A percentile compares a stretch with the other conserved stretches of the same genome.
phyloP scores from a whole-genome alignment of 2,888 invertebrate genomes.

The Noctua comes region DNA sequence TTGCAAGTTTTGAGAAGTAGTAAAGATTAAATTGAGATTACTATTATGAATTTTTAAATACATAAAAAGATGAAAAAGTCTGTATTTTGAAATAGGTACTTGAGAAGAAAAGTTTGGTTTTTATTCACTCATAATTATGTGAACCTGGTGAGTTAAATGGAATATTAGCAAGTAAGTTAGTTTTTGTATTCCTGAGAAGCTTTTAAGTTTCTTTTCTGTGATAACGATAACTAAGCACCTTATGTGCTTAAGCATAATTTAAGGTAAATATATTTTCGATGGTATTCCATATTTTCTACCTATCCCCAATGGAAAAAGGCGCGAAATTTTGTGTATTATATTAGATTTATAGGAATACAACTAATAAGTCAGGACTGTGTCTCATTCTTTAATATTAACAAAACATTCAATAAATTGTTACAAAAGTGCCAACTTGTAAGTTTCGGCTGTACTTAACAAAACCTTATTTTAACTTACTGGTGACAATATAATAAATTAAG shows the following conservation, averaged over 20 bases:
- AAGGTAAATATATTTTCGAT: not conserved
- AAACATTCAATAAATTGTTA: slow-evolving; percentile 46
- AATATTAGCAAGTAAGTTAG: not conserved
- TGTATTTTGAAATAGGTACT: not conserved
- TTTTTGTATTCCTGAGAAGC: not conserved
- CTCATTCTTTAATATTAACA: slow-evolving; percentile 59
- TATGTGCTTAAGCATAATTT: not conserved
- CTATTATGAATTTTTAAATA: not conserved
- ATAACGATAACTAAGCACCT: not conserved
- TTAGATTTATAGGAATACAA: not conserved
- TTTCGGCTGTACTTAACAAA: slow-evolving; percentile 22
- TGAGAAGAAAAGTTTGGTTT: not conserved
- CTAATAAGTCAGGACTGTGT: slow-evolving; percentile 17
- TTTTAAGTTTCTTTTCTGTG: slow-evolving; percentile 11
- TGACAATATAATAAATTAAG: slow-evolving; percentile 46
- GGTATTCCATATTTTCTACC: not conserved
- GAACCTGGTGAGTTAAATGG: not conserved
- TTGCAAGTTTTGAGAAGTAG: not conserved
- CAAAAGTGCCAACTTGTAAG: slow-evolving; percentile 36
- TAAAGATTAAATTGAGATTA: not conserved
- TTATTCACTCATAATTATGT: not conserved
- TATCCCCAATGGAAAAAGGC: not conserved
- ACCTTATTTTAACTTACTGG: slow-evolving; percentile 41
- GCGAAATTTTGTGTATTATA: not conserved
- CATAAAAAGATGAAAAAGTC: not conserved